A percentile compares a stretch with the other conserved stretches of the same genome.
Conservation (phyloP, 2,888 invertebrate genomes). For the Acanthosepion lycidas region DNA sequence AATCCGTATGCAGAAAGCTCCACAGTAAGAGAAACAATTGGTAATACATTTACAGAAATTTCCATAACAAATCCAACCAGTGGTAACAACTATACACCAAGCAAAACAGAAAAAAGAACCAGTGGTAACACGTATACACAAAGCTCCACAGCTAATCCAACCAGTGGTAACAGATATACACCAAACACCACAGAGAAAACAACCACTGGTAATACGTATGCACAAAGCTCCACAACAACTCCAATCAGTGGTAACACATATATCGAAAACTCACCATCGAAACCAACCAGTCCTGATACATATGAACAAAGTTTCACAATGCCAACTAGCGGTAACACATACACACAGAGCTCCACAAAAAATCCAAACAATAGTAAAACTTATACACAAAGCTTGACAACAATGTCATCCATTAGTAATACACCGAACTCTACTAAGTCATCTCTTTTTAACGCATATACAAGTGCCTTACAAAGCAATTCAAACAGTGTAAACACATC, state of each 20-base stretch:
- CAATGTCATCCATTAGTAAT: not conserved
- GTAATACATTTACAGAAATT: not conserved
- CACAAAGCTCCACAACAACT: not conserved
- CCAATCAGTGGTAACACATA: not conserved
- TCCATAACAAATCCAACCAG: not conserved
- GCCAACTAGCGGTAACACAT: not conserved
- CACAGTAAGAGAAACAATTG: not conserved
- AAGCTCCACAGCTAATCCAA: not conserved
- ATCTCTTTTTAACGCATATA: too few species aligned
- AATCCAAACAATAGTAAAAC: not conserved
- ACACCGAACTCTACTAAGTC: not conserved
- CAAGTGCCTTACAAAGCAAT: too few species aligned
- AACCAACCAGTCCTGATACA: not conserved
- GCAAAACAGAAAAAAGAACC: not conserved
- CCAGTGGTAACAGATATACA: not conserved
- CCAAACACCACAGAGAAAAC: not conserved
- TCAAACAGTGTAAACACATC: too few species aligned
- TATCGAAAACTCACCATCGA: not conserved
- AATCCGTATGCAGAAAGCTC: not conserved
- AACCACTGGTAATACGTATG: not conserved
- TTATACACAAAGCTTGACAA: not conserved
- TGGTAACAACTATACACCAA: not conserved
- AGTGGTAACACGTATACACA: not conserved
- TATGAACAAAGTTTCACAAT: too few species aligned
- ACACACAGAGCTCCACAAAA: not conserved